A percentile compares a stretch with the other conserved stretches of the same genome.
Evolutionary conservation across 1,140 invertebrate species (phyloP).

Genomic region (Phymastichus coffea): DNA sequence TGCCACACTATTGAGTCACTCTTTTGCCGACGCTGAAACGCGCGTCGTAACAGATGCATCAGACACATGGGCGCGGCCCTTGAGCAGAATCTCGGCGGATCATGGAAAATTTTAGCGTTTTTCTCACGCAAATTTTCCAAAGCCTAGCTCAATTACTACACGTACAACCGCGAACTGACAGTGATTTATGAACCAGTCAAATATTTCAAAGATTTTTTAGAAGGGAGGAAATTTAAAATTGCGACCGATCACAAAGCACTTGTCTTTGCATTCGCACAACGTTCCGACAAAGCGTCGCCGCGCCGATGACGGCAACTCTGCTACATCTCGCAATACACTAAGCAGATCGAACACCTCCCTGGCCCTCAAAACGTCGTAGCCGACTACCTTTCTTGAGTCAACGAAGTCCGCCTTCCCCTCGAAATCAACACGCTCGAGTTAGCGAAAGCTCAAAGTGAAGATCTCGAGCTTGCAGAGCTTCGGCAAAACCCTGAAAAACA

Average conservation of each 20-base stretch:
- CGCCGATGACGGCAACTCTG: neutral
- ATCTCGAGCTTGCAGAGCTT: no score
- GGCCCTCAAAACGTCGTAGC: neutral
- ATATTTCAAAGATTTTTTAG: conserved; percentile 38
- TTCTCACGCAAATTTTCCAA: conserved; percentile 20
- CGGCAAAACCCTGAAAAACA: no score
- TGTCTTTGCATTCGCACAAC: conserved; percentile 7
- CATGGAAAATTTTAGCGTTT: conserved; percentile 1
- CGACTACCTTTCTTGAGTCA: no score
- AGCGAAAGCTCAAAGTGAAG: no score
- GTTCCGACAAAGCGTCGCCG: conserved; percentile 8
- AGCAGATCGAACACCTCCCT: neutral
- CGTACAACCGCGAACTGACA: conserved; percentile 39
- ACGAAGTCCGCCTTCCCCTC: no score
- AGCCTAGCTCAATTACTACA: conserved; percentile 35
- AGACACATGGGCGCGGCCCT: neutral
- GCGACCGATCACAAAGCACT: conserved; percentile 28
- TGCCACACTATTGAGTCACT: neutral
- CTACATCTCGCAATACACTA: conserved; percentile 9
- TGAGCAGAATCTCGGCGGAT: neutral
- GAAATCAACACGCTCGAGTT: no score
- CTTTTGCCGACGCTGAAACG: neutral
- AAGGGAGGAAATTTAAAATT: conserved; percentile 31
- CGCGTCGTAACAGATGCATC: neutral
- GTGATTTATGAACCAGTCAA: conserved; percentile 39